Base-by-base conservation (phyloP, 2,888 invertebrate genomes). In the Criorhina ranunculi region DNA sequence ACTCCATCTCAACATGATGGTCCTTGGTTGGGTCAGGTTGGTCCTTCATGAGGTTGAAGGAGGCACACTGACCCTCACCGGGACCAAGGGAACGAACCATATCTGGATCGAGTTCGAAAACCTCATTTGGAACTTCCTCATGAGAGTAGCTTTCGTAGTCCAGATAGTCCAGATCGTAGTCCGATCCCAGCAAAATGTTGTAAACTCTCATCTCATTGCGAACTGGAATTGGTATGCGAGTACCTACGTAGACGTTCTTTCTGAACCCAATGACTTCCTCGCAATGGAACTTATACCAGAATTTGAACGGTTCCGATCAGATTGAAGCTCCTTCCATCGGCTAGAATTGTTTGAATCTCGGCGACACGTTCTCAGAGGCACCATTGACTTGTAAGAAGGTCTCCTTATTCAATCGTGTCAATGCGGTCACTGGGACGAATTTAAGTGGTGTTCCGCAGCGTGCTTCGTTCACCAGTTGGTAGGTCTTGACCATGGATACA, bases 31-130 rank as follows among this genome's bases (percentile, higher is more conserved):
- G 95, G 88, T 96, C 94, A 11, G 98, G 93, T 89, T 96, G 98
- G 93, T 99, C 98, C 87, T 94, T 94, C 96, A 98, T 98, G 0
- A 98, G 98, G 92, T 98, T 98, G 92, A 98, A 97, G 0, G 96
- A 95, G 66, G 96, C 95, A 88, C 94, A 92, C 90, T 96, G 96
- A 12, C 93, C 93, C 0, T 97, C 96, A 2, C 98, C 98, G 0
- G 98, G 98, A 0, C 98, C 98, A 0, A 98, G 98, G 92, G 98
- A 98, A 89, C 97, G 97, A 9, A 94, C 93, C 89, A 94, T 89
- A 75, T 93, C 96, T 77, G 93, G 88, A 78, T 94, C 93, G 29
- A 97, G 90, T 81, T 94, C 91, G 89, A 97, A 97, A 0, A 95
- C 95, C 35, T 94, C 93, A 51, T 94, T 93, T 80, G 94, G 94